Percentiles rank a stretch among this genome's conserved stretches.
phyloP scores from a whole-genome alignment of 2,113 vertebrate genomes.

The Grus americana region DNA sequence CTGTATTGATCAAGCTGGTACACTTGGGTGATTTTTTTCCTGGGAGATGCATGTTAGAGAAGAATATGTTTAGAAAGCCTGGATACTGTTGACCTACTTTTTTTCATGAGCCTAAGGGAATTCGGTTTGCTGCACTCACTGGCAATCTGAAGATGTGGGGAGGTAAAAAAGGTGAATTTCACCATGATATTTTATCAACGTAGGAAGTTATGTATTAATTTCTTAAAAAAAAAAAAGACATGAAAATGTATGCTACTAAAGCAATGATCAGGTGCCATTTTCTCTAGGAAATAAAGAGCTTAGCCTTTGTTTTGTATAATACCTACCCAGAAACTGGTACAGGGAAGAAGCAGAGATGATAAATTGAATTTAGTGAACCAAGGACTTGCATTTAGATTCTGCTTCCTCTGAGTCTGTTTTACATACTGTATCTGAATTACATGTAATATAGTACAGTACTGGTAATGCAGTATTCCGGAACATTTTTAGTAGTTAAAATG shows the following conservation, averaged over 20 bases:
- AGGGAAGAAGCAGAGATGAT: background rate
- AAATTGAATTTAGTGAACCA: background rate
- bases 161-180: background rate
- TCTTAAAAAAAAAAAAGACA: background rate
- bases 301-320: background rate
- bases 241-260: background rate
- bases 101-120: slow-evolving; percentile 5
- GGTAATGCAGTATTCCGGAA: background rate
- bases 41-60: background rate
- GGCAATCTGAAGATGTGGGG: background rate
- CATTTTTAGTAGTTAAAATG: background rate
- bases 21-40: background rate
- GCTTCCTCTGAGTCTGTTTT: background rate
- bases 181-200: background rate
- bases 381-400: background rate
- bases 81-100: slow-evolving; percentile 37
- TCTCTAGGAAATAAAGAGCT: background rate
- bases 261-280: background rate
- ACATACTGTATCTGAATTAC: background rate
- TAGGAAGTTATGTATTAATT: background rate
- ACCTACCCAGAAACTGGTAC: background rate
- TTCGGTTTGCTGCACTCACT: background rate
- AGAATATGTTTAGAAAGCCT: background rate
- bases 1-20: background rate
- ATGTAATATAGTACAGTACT: background rate